A percentile compares a stretch with the other conserved stretches of the same genome.
These are phyloP conservation scores for Peromyscus maniculatus DNA, from an alignment of 2,113 vertebrate genomes.

Conservation along the genomic window DNA sequence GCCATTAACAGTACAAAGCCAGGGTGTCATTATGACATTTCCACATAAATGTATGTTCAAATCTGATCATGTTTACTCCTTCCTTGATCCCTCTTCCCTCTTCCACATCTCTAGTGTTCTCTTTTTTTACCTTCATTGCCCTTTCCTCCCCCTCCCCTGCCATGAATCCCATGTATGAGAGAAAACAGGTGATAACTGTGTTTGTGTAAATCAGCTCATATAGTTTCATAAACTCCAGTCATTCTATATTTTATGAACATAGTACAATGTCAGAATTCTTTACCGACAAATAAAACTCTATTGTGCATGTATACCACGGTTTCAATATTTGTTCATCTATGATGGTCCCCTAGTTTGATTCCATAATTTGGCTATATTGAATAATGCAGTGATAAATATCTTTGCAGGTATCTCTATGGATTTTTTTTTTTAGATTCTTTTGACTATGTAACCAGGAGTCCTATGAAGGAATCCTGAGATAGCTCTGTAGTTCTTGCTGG, in stretches of 20 bases:
- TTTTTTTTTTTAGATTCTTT: not conserved
- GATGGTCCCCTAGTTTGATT: not conserved
- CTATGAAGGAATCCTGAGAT: not conserved
- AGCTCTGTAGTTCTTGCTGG: not conserved
- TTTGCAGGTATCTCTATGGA: not conserved
- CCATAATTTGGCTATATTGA: not conserved
- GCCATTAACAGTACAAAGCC: not conserved
- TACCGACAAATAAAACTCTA: not conserved
- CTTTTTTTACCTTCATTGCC: not conserved
- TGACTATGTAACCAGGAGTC: not conserved
- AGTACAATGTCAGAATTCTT: not conserved
- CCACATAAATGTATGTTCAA: not conserved
- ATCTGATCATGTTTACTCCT: not conserved
- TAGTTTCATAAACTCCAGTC: not conserved
- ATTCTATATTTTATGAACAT: not conserved
- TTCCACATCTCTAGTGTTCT: not conserved
- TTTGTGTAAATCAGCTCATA: not conserved
- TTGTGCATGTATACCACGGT: not conserved
- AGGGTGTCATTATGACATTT: not conserved
- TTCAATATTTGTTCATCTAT: not conserved
- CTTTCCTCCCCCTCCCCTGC: not conserved
- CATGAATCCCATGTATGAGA: not conserved
- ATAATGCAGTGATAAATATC: not conserved
- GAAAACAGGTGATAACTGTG: not conserved
- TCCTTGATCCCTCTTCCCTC: not conserved